Percentiles rank a stretch among this genome's conserved stretches.
phyloP scores from a whole-genome alignment of 2,888 invertebrate genomes.

The Gymnoscelis rufifasciata region DNA sequence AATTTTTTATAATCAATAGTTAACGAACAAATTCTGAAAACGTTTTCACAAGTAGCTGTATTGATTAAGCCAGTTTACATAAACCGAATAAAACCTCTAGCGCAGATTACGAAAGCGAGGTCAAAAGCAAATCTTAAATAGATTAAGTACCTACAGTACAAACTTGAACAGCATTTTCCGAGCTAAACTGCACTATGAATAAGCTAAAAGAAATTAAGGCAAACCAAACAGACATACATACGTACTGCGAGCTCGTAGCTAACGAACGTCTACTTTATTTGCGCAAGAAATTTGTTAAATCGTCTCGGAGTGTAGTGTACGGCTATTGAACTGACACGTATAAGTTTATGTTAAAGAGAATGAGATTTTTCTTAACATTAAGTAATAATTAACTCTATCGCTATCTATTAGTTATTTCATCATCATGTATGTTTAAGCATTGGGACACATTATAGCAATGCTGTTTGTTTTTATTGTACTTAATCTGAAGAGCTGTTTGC shows the following conservation, averaged over 20 bases:
- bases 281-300: slow-evolving; percentile 36
- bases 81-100: not conserved
- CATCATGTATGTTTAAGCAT: no score
- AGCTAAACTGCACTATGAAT: slow-evolving; percentile 22
- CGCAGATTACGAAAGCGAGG: slow-evolving; percentile 12
- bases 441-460: no score
- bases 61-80: no score
- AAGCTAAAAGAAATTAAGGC: slow-evolving; percentile 30
- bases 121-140: slow-evolving; percentile 27
- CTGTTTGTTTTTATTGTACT: no score
- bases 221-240: slow-evolving; percentile 20
- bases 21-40: not conserved
- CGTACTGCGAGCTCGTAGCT: slow-evolving; percentile 16
- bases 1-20: no score
- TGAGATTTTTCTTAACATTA: not conserved
- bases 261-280: slow-evolving; percentile 33
- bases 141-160: slow-evolving; percentile 14
- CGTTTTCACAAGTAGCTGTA: no score
- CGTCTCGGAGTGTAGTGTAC: slow-evolving; percentile 19
- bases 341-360: not conserved
- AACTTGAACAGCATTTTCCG: slow-evolving; percentile 20
- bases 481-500: no score
- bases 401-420: no score
- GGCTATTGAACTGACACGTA: slow-evolving; percentile 3
- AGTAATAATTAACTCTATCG: no score